Base-by-base conservation (phyloP, 2,797 vertebrate genomes). In the Coregonus sp. region DNA sequence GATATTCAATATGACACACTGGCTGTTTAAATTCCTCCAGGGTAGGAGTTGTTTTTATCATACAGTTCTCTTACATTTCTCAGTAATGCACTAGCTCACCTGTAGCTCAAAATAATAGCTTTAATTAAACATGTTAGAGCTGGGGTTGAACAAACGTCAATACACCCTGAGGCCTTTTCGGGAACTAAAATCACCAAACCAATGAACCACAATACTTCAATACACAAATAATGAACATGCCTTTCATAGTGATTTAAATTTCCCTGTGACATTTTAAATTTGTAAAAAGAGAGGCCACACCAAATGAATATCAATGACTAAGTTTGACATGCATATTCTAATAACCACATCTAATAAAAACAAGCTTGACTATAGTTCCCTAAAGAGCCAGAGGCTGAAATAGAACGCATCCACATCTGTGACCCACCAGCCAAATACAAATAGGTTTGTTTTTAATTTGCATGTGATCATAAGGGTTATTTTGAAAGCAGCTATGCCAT, bases 371-470 rank as follows among this genome's bases (percentile, higher is more conserved):
- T 80, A 75, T 79, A 83, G 86, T 85, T 86, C 78, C 84, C 85
- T 16, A 56, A 75, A 66, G 68, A 76, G 84, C 86, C 86, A 18
- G 70, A 78, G 82, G 86, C 70, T 79, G 77, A 86, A 91, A 87
- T 86, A 73, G 89, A 88, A 86, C 79, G 72, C 79, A 5, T 89
- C 81, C 78, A 81, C 69, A 76, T 78, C 70, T 59, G 31, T 84
- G 81, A 84, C 85, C 82, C 86, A 83, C 82, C 80, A 80, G 81
- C 78, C 69, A 86, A 86, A 90, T 90, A 89, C 87, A 91, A 92
- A 92, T 90, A 88, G 85, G 85, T 90, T 91, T 91, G 86, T 89
- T 92, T 93, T 92, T 90, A 81, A 92, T 93, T 91, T 91, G 89
- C 89, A 92, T 91, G 84, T 82, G 85, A 90, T 91, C 88, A 89